Percentiles rank a stretch among this genome's conserved stretches.
Evolutionary conservation across 2,888 invertebrate genomes (phyloP).

Genomic region (Drosophila subquinaria): DNA sequence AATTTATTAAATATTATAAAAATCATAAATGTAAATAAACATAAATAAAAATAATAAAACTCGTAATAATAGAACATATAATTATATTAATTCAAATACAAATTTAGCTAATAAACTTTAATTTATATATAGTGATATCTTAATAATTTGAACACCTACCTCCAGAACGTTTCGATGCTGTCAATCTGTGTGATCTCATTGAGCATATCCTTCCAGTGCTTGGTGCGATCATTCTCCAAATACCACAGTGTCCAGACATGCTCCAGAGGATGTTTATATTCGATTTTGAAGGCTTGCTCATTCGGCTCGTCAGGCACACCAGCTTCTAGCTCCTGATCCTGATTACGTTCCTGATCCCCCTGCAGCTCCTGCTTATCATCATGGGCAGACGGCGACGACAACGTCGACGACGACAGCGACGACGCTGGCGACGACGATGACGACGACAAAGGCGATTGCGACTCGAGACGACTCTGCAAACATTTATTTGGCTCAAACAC

Average conservation of each 20-base stretch:
- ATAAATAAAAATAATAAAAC: no score
- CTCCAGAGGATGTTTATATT: conserved; percentile 71
- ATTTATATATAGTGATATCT: no score
- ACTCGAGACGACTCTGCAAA: conserved; percentile 33
- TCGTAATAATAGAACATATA: no score
- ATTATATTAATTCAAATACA: no score
- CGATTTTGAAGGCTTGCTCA: conserved; percentile 44
- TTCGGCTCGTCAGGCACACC: conserved; percentile 23
- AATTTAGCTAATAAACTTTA: no score
- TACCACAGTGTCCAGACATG: conserved; percentile 74
- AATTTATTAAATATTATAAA: no score
- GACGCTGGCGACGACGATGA: conserved; percentile 6
- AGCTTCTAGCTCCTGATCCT: conserved; percentile 8
- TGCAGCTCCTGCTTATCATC: conserved; percentile 20
- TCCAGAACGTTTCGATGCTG: conserved; percentile 73
- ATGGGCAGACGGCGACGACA: conserved; percentile 22
- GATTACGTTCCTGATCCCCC: neutral
- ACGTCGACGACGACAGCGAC: neutral
- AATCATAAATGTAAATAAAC: neutral
- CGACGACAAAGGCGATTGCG: conserved; percentile 14
- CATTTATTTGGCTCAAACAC: conserved; percentile 45
- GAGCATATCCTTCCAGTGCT: conserved; percentile 73
- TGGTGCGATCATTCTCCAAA: conserved; percentile 69
- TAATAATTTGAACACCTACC: conserved; percentile 87
- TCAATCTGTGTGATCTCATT: conserved; percentile 71